These are phyloP conservation scores for Castor canadensis DNA, from an alignment of 2,113 vertebrate genomes.

Conservation along the genomic window DNA sequence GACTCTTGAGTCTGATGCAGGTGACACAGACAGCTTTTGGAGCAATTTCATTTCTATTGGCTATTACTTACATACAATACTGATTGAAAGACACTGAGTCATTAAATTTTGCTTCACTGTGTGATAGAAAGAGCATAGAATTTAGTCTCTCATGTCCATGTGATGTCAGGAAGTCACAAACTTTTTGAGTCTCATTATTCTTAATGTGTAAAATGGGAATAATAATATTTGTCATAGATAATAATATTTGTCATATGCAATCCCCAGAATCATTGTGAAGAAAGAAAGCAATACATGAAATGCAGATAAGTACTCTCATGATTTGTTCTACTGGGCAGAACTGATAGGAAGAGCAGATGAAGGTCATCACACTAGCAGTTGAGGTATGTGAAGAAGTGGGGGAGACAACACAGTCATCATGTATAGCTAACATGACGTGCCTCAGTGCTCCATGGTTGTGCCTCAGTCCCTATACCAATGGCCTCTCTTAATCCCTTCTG, in stretches of 20 bases:
- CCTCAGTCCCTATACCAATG: background rate
- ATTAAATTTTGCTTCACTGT: background rate
- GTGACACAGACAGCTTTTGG: background rate
- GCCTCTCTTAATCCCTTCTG: background rate
- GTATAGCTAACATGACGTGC: too few species aligned
- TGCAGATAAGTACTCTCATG: background rate
- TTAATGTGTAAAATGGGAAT: too few species aligned
- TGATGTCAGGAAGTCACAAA: background rate
- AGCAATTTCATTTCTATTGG: background rate
- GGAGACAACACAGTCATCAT: background rate
- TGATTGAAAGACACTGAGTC: background rate
- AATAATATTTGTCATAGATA: background rate
- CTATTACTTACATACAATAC: background rate
- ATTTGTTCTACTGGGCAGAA: background rate
- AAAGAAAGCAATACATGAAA: background rate
- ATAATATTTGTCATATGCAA: background rate
- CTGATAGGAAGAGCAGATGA: background rate
- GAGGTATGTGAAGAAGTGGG: background rate
- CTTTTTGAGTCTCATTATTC: background rate
- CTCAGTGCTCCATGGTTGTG: background rate
- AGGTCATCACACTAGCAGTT: background rate
- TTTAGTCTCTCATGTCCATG: background rate
- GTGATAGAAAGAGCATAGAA: background rate
- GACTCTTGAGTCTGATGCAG: background rate
- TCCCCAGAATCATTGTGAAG: background rate